Evolutionary conservation across 2,113 vertebrate genomes (phyloP).

Genomic region (Anoura caudifer): DNA sequence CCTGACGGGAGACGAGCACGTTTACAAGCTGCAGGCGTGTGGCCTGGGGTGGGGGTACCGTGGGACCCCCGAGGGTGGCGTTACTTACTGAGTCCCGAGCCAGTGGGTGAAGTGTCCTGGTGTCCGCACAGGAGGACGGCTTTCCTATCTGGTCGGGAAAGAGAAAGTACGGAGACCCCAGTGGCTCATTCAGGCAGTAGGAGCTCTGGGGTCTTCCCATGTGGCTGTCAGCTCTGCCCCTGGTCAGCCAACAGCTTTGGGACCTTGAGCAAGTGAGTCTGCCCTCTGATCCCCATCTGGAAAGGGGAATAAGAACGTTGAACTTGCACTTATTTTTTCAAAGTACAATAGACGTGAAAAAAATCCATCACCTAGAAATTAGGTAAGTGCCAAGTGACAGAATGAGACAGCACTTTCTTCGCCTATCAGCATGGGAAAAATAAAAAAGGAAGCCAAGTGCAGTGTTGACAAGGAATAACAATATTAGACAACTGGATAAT

Average conservation of each 20-base stretch:
- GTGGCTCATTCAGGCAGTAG: accelerated
- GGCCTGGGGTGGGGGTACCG: neutral
- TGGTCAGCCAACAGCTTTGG: neutral
- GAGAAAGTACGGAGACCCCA: neutral
- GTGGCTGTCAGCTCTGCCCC: no score
- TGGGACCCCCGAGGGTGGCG: accelerated
- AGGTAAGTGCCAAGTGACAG: neutral
- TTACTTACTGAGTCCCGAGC: conserved; percentile 71
- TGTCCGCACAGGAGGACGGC: conserved; percentile 8
- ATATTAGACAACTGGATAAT: accelerated
- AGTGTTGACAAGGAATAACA: neutral
- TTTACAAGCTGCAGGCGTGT: neutral
- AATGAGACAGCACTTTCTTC: neutral
- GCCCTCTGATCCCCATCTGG: neutral
- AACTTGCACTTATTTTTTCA: neutral
- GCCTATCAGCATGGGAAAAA: neutral
- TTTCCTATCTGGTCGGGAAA: conserved; percentile 48
- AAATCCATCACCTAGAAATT: neutral
- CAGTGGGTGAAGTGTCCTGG: neutral
- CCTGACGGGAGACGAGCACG: conserved; percentile 3
- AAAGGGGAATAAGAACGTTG: neutral
- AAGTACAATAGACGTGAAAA: neutral
- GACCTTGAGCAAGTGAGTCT: neutral
- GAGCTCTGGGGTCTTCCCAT: neutral
- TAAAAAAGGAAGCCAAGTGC: neutral